phyloP scores from a whole-genome alignment of 2,797 vertebrate genomes.

The Oreortyx pictus region DNA sequence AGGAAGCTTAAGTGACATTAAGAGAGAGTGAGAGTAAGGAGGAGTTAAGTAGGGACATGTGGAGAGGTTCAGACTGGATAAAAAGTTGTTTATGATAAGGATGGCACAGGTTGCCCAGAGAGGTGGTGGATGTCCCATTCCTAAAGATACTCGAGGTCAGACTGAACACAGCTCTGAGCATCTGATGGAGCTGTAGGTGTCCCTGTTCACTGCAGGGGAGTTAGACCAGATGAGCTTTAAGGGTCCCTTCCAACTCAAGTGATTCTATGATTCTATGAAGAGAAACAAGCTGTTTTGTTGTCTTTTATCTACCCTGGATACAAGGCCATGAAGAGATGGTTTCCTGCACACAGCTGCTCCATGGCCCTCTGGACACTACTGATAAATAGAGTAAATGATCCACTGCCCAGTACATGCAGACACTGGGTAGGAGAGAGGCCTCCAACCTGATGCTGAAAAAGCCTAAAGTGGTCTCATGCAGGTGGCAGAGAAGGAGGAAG shows the following conservation, averaged over 20 bases:
- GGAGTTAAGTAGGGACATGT: neutral
- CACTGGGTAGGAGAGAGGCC: neutral
- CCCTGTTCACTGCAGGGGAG: no score
- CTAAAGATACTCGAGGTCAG: no score
- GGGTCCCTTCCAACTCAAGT: no score
- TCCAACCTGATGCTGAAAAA: neutral
- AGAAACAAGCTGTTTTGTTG: neutral
- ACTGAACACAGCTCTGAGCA: no score
- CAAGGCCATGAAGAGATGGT: neutral
- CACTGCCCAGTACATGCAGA: neutral
- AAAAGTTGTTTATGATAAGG: no score
- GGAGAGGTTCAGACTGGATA: no score
- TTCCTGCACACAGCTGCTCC: neutral
- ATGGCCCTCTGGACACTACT: accelerated
- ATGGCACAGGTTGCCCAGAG: no score
- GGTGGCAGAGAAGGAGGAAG: neutral
- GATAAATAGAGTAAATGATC: neutral
- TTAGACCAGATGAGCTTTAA: no score
- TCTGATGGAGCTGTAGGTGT: no score
- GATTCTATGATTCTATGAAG: no score
- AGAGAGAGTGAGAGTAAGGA: neutral
- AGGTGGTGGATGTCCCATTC: no score
- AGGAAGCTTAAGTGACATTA: neutral
- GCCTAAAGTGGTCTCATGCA: neutral
- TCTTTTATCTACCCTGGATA: neutral